These are phyloP conservation scores for Cryptocheilus praepositus DNA, from an alignment of 2,888 invertebrate genomes.

Conservation along the genomic window DNA sequence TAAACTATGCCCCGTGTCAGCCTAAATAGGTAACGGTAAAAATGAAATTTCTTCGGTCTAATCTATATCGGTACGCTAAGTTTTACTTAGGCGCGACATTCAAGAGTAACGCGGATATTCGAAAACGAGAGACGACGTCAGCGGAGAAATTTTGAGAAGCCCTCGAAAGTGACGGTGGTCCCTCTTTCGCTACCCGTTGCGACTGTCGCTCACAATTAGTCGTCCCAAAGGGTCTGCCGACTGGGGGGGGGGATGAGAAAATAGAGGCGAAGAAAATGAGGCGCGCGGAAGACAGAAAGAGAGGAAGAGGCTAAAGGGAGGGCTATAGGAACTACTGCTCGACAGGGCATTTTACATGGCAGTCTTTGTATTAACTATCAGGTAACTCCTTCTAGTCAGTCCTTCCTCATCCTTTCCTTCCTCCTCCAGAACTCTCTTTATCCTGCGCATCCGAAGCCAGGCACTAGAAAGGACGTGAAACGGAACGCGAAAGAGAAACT, in stretches of 20 bases:
- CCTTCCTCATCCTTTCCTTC: constrained; percentile 30
- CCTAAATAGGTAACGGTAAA: no score
- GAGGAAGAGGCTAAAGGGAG: constrained; percentile 37
- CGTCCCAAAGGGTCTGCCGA: constrained; percentile 65
- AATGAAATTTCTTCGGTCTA: no score
- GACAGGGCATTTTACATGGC: constrained; percentile 64
- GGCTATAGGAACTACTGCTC: constrained; percentile 54
- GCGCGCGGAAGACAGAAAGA: constrained; percentile 41
- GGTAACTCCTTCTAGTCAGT: constrained; percentile 61
- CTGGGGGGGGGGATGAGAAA: constrained; percentile 53
- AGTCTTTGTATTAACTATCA: constrained; percentile 72
- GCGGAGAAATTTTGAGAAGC: constrained; percentile 57
- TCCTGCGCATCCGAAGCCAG: constrained; percentile 16
- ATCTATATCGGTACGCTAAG: no score
- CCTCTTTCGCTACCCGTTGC: constrained; percentile 60
- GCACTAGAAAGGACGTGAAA: background rate
- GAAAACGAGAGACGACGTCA: constrained; percentile 44
- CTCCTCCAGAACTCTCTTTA: constrained; percentile 15
- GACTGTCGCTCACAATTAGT: constrained; percentile 73
- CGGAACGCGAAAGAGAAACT: constrained; percentile 13
- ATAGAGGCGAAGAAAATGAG: constrained; percentile 55
- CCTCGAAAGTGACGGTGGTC: constrained; percentile 67
- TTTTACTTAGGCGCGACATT: constrained; percentile 8
- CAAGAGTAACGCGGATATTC: constrained; percentile 33
- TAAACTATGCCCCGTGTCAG: background rate